Base-by-base conservation (phyloP, 2,888 invertebrate genomes). In the Leucozona laternaria region DNA sequence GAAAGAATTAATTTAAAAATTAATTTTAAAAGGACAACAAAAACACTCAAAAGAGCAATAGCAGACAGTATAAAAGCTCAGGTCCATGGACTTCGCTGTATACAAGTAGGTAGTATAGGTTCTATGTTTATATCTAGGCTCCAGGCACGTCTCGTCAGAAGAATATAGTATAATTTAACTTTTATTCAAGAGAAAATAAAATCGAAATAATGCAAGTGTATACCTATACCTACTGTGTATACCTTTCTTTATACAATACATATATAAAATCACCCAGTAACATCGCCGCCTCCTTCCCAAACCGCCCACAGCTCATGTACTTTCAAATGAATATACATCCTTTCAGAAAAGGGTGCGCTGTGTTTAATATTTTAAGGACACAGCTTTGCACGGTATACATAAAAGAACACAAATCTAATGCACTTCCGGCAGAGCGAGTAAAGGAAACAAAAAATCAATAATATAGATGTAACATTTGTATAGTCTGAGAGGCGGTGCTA, bases 1-100 rank as follows among this genome's bases (percentile, higher is more conserved):
- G 53, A 53, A 53, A n/a, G 53, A 28, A 53, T 53, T 28, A 53
- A 53, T 53, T 53, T 53, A 28, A 53, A 53, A 53, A 53, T 53
- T 53, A 28, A 53, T 53, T 53, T 28, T 25, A 53, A 53, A 53
- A 53, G 53, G 8, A 53, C 25, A 53, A 53, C 25, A 53, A 53
- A 53, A 53, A 28, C 25, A n/a, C 53, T 50, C 50, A 25, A 25
- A 28, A 25, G 25, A 28, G 53, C 53, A 53, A 53, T n/a, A 53
- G 53, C 53, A 53, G 53, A 53, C 53, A 28, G 28, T 53, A n/a
- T n/a, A 28, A 28, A 25, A 53, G 8, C 15, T 15, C n/a, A 25
- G 25, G 25, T 53, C 53, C 53, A 53, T 53, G 25, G 53, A 53
- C 53, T 25, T 13, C 5, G 11, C 5, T 50, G 13, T 20, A 45